Conservation (phyloP, 2,113 vertebrate genomes). For the Platichthys stellatus region DNA sequence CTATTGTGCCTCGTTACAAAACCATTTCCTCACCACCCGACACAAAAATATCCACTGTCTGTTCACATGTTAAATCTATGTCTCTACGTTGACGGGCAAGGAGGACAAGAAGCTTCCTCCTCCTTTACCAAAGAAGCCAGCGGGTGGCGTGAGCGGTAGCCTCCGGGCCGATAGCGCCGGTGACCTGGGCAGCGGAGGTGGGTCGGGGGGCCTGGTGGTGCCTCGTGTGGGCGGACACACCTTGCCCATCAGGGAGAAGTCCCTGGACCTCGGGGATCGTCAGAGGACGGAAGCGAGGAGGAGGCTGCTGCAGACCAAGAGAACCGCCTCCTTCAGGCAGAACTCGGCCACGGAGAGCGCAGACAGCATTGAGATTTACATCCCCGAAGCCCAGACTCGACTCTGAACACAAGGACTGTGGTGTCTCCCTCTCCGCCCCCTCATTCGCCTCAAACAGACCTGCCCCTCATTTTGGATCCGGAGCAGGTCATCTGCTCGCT, state of each 20-base stretch:
- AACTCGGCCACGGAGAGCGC: conserved; percentile 99
- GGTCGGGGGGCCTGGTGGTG: conserved; percentile 75
- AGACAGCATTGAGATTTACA: conserved; percentile 99
- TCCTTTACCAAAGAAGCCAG: conserved; percentile 86
- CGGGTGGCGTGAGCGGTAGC: conserved; percentile 80
- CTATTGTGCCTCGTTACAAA: conserved; percentile 30
- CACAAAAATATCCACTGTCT: conserved; percentile 39
- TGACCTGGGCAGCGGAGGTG: conserved; percentile 59
- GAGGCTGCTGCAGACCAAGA: conserved; percentile 94
- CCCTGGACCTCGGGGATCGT: conserved; percentile 87
- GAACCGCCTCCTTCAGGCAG: conserved; percentile 95
- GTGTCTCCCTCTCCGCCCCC: conserved; percentile 13
- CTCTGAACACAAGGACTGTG: conserved; percentile 85
- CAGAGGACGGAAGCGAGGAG: conserved; percentile 95
- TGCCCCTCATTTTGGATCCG: conserved; percentile 38
- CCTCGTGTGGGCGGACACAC: conserved; percentile 74
- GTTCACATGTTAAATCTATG: conserved; percentile 30
- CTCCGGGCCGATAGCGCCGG: conserved; percentile 76
- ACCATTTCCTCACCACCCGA: conserved; percentile 12
- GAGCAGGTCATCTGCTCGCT: conserved; percentile 19
- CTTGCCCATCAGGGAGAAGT: conserved; percentile 82
- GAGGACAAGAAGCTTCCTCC: conserved; percentile 86
- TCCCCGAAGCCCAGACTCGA: conserved; percentile 98
- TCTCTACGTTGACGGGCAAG: conserved; percentile 54
- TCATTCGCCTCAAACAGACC: conserved; percentile 12